A percentile compares a stretch with the other conserved stretches of the same genome.
Evolutionary conservation across 1,140 invertebrate species (phyloP).

Genomic region (Anastrepha ludens): DNA sequence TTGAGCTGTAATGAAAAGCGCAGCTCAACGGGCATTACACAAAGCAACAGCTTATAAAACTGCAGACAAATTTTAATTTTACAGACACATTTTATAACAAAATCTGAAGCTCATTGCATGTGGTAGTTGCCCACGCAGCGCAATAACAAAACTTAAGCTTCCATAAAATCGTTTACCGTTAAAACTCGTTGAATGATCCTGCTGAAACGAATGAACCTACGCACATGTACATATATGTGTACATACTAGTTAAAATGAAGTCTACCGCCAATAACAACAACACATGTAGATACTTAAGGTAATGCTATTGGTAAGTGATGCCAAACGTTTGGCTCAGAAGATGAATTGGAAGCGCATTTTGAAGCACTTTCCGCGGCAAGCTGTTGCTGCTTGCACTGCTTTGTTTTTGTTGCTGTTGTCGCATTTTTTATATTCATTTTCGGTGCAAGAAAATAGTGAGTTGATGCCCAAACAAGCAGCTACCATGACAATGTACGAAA

Average conservation of each 20-base stretch:
- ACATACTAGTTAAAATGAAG: not conserved
- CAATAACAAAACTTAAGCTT: too few relatives aligned
- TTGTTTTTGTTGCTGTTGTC: too few relatives aligned
- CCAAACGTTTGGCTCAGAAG: not conserved
- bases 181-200: too few relatives aligned
- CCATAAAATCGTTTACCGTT: too few relatives aligned
- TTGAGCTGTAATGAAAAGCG: not conserved
- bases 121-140: too few relatives aligned
- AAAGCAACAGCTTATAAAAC: not conserved
- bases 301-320: not conserved
- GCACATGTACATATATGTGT: not conserved
- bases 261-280: not conserved
- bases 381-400: not conserved
- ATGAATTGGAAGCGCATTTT: not conserved
- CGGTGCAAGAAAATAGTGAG: not conserved
- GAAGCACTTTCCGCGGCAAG: conserved; percentile 17
- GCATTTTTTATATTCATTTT: too few relatives aligned
- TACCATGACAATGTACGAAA: not conserved
- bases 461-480: not conserved
- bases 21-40: not conserved
- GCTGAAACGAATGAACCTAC: too few relatives aligned
- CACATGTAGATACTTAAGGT: too few relatives aligned
- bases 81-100: not conserved
- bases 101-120: not conserved
- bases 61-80: not conserved